phyloP scores from a whole-genome alignment of 2,113 vertebrate species.

The Phalacrocorax carbo region DNA sequence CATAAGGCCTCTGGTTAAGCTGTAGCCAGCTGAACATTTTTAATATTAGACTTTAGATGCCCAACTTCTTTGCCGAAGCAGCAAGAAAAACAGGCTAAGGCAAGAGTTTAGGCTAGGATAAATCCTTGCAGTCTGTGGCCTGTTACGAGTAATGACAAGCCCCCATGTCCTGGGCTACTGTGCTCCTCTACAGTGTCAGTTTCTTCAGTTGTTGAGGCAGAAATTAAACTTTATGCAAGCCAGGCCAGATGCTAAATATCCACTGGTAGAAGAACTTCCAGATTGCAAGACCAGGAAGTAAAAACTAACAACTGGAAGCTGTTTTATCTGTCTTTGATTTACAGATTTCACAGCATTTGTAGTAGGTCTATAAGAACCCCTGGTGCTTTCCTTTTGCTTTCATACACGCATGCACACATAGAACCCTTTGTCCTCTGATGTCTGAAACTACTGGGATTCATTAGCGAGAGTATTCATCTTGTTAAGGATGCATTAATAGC shows the following conservation, averaged over 20 bases:
- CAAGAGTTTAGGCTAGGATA: background rate
- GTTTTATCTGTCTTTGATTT: background rate
- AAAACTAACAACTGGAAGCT: background rate
- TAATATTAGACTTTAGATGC: background rate
- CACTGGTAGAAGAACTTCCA: background rate
- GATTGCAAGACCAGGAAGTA: background rate
- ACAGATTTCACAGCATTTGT: background rate
- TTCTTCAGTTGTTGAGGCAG: background rate
- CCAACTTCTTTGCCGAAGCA: background rate
- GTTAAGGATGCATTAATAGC: constrained; percentile 23
- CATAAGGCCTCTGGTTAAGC: background rate
- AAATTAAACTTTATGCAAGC: background rate
- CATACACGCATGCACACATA: background rate
- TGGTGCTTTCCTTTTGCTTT: background rate
- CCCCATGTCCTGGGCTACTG: background rate
- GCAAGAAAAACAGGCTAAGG: background rate
- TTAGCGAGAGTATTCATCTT: constrained; percentile 20
- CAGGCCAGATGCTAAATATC: background rate
- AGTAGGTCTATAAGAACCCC: background rate
- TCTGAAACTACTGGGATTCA: background rate
- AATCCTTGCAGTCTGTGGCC: background rate
- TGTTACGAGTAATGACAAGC: background rate
- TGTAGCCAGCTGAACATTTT: background rate
- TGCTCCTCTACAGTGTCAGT: background rate
- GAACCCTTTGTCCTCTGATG: background rate